A percentile compares a stretch with the other conserved stretches of the same genome.
phyloP scores from a whole-genome alignment of 37 sponge, comb jelly and placozoan species.

The Aphrocallistes beatrix region DNA sequence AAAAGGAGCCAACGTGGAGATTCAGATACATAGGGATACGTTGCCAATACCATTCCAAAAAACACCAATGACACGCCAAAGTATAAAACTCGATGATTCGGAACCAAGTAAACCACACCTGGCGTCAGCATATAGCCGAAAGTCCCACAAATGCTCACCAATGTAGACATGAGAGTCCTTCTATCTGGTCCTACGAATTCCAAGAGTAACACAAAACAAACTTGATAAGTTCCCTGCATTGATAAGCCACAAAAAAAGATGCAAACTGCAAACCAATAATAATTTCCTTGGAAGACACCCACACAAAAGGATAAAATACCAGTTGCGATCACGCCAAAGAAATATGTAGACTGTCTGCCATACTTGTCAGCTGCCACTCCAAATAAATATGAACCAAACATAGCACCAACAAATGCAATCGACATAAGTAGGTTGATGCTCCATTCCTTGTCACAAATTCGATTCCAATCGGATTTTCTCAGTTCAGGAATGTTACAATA shows the following conservation, averaged over 20 bases:
- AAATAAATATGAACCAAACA: conserved; percentile 11
- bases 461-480: neutral
- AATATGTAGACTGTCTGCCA: neutral
- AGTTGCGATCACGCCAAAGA: neutral
- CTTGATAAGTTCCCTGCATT: conserved; percentile 12
- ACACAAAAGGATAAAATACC: neutral
- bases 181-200: neutral
- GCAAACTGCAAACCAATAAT: neutral
- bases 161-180: neutral
- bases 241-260: neutral
- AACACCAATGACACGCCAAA: neutral
- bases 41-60: neutral
- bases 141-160: neutral
- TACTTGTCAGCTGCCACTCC: neutral
- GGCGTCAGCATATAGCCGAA: neutral
- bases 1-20: neutral
- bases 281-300: neutral
- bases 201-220: neutral
- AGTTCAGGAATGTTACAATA: neutral
- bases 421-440: neutral
- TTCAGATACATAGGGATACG: neutral
- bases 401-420: neutral
- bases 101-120: neutral
- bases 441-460: neutral
- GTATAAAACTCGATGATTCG: neutral